These are phyloP conservation scores for Protaetia brevitarsis DNA, from an alignment of 1,140 invertebrate genomes.

Conservation along the genomic window DNA sequence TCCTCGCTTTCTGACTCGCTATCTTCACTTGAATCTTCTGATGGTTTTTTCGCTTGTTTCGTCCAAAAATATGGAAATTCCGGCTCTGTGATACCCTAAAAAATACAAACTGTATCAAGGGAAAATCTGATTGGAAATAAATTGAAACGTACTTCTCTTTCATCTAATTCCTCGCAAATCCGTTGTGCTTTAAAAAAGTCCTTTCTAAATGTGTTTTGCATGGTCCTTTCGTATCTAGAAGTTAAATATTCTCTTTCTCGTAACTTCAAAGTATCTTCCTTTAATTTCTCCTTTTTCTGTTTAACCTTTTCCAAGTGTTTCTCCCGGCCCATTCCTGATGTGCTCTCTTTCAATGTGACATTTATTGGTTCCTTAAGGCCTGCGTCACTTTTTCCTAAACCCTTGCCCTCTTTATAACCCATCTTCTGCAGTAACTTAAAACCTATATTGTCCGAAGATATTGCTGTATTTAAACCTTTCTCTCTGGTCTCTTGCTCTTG, in stretches of 20 bases:
- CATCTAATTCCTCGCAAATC: constrained; percentile 73
- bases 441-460: constrained; percentile 66
- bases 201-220: constrained; percentile 54
- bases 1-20: constrained; percentile 43
- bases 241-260: constrained; percentile 39
- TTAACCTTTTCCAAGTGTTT: constrained; percentile 53
- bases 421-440: constrained; percentile 76
- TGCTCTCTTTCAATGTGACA: constrained; percentile 65
- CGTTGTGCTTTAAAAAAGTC: constrained; percentile 72
- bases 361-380: constrained; percentile 72
- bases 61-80: constrained; percentile 69
- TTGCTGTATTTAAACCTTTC: constrained; percentile 66
- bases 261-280: constrained; percentile 49
- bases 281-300: constrained; percentile 49
- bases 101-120: constrained; percentile 21
- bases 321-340: constrained; percentile 71
- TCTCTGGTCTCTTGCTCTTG: constrained; percentile 64
- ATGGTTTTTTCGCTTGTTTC: constrained; percentile 39
- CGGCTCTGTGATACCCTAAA: constrained; percentile 52
- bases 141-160: constrained; percentile 46
- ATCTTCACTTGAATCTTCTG: constrained; percentile 31
- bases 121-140: too few species aligned
- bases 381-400: constrained; percentile 63
- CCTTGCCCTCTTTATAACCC: constrained; percentile 76
- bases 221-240: constrained; percentile 62